phyloP scores from a whole-genome alignment of 2,113 vertebrate species.

The Gallinago jamesoni region DNA sequence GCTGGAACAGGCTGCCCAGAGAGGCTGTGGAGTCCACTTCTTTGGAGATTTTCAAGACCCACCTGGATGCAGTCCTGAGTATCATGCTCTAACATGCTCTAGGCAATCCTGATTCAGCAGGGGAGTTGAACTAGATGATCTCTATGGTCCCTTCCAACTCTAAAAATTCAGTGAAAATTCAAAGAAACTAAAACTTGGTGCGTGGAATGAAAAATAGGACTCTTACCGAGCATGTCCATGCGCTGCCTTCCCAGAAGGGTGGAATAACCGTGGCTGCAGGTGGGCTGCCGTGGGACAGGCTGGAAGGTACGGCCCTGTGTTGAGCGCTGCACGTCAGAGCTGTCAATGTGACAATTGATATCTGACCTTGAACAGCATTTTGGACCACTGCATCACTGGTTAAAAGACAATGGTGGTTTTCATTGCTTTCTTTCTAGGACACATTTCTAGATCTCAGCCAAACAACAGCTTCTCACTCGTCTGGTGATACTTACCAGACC shows the following conservation, averaged over 20 bases:
- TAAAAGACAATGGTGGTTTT: neutral
- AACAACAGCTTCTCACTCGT: neutral
- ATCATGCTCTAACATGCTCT: too few relatives aligned
- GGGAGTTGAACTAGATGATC: too few relatives aligned
- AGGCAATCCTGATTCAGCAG: too few relatives aligned
- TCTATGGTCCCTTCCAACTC: too few relatives aligned
- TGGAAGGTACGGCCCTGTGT: accelerated
- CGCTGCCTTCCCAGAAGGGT: neutral
- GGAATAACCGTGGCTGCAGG: neutral
- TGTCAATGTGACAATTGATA: accelerated
- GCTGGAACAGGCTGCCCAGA: too few relatives aligned
- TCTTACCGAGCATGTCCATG: accelerated
- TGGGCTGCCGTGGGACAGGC: accelerated
- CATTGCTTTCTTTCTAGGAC: neutral
- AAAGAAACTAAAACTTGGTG: neutral
- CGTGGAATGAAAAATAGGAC: accelerated
- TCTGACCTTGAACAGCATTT: neutral
- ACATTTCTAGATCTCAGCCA: neutral
- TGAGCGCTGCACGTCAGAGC: accelerated
- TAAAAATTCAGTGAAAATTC: too few relatives aligned
- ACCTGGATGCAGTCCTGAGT: too few relatives aligned
- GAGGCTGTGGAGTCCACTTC: too few relatives aligned
- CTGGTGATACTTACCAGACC: neutral
- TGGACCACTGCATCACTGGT: accelerated
- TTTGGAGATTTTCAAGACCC: too few relatives aligned